phyloP scores from a whole-genome alignment of 1,140 invertebrate genomes.

The Bombus soroeensis region DNA sequence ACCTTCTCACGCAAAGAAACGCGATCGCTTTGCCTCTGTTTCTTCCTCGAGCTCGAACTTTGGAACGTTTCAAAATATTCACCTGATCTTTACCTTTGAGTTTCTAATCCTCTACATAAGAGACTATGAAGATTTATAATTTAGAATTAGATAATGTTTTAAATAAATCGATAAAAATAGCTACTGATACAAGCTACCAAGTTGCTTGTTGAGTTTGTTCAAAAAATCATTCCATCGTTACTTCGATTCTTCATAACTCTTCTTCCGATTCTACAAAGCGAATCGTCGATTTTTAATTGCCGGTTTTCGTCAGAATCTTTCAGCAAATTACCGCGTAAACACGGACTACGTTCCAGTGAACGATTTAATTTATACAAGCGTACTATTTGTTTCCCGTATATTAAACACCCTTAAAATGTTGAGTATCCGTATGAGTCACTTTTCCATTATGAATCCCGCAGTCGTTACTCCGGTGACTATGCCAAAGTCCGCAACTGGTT shows the following conservation, averaged over 20 bases:
- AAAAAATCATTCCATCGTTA: not conserved
- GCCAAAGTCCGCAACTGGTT: not conserved
- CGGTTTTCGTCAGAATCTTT: not conserved
- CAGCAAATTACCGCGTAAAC: not conserved
- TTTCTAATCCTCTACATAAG: no score
- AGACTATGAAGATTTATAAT: not conserved
- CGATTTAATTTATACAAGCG: not conserved
- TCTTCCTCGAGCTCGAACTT: no score
- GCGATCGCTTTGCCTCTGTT: no score
- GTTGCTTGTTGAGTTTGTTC: constrained; percentile 44
- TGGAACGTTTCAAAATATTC: no score
- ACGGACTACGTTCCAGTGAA: no score
- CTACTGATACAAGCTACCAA: constrained; percentile 66
- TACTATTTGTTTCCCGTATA: no score
- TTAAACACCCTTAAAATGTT: not conserved
- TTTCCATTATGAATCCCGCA: not conserved
- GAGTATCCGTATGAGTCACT: not conserved
- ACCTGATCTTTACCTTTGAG: not conserved
- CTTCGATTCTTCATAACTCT: not conserved
- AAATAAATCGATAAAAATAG: constrained; percentile 54
- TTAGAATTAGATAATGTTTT: not conserved
- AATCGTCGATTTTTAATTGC: not conserved
- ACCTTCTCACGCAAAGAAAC: not conserved
- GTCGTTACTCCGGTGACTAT: not conserved
- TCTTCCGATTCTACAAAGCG: not conserved